A percentile compares a stretch with the other conserved stretches of the same genome.
Evolutionary conservation across 1,140 invertebrate genomes (phyloP).

Genomic region (Camponotus floridanus): DNA sequence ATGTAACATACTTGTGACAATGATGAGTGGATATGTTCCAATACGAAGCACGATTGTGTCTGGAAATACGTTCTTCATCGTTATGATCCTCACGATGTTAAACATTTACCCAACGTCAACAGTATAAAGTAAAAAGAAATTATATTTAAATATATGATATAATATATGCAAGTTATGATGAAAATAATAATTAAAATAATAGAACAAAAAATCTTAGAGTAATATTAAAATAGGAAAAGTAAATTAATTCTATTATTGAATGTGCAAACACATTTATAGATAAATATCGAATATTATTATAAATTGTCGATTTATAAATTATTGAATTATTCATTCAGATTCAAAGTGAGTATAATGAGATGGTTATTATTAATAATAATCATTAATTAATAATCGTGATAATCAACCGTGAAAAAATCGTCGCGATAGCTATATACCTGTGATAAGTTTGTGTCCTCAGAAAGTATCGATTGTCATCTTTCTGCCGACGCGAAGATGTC

Average conservation of each 20-base stretch:
- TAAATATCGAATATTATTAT: neutral
- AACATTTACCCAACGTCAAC: conserved; percentile 30
- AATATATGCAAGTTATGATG: neutral
- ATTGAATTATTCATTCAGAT: neutral
- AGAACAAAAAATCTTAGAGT: neutral
- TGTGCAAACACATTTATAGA: neutral
- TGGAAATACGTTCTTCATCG: conserved; percentile 43
- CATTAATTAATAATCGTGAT: neutral
- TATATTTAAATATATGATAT: neutral
- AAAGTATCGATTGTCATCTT: conserved; percentile 45
- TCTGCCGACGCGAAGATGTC: conserved; percentile 45
- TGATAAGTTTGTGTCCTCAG: neutral
- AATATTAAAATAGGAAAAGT: neutral
- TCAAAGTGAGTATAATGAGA: neutral
- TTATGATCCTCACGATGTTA: conserved; percentile 12
- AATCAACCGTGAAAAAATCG: neutral
- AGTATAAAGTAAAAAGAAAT: neutral
- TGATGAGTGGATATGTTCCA: conserved; percentile 45
- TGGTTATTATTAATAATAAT: neutral
- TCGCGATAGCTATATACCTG: neutral
- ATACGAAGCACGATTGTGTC: conserved; percentile 38
- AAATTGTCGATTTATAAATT: neutral
- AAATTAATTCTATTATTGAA: neutral
- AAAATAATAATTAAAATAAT: neutral
- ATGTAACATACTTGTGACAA: conserved; percentile 44